Conservation (phyloP, 2,797 vertebrate genomes). For the Anas capensis region DNA sequence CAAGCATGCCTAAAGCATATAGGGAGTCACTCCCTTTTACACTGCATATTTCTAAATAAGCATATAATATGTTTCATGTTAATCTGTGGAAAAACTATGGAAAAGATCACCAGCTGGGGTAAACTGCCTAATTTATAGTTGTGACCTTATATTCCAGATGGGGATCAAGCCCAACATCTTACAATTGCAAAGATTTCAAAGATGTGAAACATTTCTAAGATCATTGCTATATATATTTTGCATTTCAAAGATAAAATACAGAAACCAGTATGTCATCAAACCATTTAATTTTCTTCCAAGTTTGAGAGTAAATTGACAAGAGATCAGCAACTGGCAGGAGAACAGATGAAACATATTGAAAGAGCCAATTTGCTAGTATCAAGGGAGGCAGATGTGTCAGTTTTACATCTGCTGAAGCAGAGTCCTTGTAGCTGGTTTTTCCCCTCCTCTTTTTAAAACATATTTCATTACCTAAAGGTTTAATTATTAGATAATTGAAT, state of each 20-base stretch:
- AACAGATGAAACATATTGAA: constrained; percentile 68
- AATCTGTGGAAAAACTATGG: constrained; percentile 3
- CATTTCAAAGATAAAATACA: constrained; percentile 67
- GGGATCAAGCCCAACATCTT: background rate
- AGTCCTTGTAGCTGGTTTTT: background rate
- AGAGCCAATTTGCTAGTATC: constrained; percentile 43
- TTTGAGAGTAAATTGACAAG: constrained; percentile 54
- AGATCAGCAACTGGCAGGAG: constrained; percentile 66
- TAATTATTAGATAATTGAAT: constrained; percentile 52
- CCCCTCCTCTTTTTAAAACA: background rate
- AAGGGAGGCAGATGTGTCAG: constrained; percentile 49
- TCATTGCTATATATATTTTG: constrained; percentile 45
- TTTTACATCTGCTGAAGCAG: constrained; percentile 54
- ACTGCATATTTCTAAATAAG: background rate
- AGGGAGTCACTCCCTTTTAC: background rate
- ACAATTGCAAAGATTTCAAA: constrained; percentile 37
- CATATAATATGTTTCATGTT: background rate
- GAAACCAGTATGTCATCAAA: constrained; percentile 63
- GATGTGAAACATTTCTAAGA: constrained; percentile 35
- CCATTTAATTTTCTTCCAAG: constrained; percentile 66
- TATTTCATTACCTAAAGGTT: constrained; percentile 17
- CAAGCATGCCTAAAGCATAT: background rate
- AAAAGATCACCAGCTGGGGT: constrained; percentile 44
- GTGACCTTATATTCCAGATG: background rate
- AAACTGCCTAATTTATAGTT: constrained; percentile 29